Conservation (phyloP, 2,797 vertebrate species). For the Chaetophractus vellerosus region DNA sequence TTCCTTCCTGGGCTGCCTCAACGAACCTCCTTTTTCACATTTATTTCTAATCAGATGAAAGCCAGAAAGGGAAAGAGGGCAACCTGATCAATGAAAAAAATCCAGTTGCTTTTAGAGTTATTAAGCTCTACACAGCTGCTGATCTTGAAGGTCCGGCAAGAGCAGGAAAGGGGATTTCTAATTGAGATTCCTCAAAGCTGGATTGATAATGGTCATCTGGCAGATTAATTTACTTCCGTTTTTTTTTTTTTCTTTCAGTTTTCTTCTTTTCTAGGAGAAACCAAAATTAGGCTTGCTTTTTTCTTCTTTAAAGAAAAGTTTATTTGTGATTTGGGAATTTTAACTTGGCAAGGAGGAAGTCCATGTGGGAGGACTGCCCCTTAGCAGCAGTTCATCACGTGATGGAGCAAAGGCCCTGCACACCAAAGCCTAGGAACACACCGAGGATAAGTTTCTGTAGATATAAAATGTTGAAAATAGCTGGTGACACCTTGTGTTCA, state of each 20-base stretch:
- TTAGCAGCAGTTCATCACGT: neutral
- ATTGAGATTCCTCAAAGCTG: conserved; percentile 31
- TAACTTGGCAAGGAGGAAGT: neutral
- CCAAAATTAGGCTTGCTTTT: neutral
- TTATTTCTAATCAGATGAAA: conserved; percentile 62
- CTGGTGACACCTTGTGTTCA: neutral
- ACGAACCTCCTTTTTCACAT: conserved; percentile 2
- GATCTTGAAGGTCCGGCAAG: neutral
- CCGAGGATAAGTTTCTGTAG: neutral
- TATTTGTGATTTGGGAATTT: conserved; percentile 19
- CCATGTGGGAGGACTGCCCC: neutral
- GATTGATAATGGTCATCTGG: conserved; percentile 48
- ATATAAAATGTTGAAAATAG: neutral
- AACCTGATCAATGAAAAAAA: conserved; percentile 64
- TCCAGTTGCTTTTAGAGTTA: conserved; percentile 64
- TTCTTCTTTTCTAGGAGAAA: conserved; percentile 22
- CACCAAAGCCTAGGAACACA: neutral
- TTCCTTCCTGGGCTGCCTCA: conserved; percentile 42
- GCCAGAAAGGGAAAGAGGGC: conserved; percentile 2
- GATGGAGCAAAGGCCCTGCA: neutral
- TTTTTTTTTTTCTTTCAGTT: neutral
- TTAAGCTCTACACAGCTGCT: conserved; percentile 39
- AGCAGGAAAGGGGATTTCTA: neutral
- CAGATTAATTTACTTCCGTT: neutral
- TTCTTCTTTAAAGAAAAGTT: neutral